A percentile compares a stretch with the other conserved stretches of the same genome.
Conservation (phyloP, 2,113 vertebrate species). For the Corythaixoides concolor region DNA sequence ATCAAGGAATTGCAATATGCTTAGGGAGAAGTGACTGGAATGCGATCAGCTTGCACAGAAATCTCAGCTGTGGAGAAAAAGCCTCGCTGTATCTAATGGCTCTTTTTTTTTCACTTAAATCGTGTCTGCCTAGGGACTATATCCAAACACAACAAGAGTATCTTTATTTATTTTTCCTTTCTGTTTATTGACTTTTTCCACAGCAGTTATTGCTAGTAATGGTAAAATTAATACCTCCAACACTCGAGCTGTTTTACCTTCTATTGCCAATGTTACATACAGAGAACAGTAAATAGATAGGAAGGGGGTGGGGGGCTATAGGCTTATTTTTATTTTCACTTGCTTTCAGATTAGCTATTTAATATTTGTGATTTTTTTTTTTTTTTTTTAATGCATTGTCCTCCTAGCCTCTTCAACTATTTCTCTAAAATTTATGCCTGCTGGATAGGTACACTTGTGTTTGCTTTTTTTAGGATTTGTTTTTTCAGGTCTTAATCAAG, state of each 20-base stretch:
- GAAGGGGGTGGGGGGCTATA: fast-evolving
- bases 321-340: not conserved
- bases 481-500: not conserved
- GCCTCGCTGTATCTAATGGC: not conserved
- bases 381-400: not conserved
- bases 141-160: not conserved
- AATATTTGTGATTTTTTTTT: not conserved
- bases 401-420: not conserved
- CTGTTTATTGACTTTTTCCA: conserved; percentile 11
- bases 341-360: not conserved
- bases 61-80: not conserved
- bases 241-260: conserved; percentile 11
- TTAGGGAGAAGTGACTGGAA: not conserved
- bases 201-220: not conserved
- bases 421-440: not conserved
- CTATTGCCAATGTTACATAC: not conserved
- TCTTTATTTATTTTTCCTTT: conserved; percentile 23
- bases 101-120: not conserved
- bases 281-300: not conserved
- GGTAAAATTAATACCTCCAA: not conserved
- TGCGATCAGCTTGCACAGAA: not conserved
- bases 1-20: not conserved
- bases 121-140: not conserved
- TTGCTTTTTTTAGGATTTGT: not conserved
- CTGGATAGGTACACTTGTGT: not conserved